Evolutionary conservation across 2,888 invertebrate species (phyloP), one percentile per base, ranked within the genome.

Genomic region (Drosophila diplacantha): DNA sequence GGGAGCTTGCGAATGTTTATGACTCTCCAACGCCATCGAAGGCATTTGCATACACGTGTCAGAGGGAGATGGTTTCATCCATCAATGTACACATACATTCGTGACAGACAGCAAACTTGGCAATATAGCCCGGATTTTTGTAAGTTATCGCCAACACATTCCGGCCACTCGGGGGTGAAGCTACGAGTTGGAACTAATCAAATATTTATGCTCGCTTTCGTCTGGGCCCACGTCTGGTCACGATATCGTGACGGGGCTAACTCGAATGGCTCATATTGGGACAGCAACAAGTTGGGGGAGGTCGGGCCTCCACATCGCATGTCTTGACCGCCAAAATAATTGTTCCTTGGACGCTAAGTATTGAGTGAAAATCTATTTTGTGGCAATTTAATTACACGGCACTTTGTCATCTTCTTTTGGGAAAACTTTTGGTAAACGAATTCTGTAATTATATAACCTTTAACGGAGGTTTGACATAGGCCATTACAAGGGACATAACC

Each of bases 141-240:
- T 49, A 37, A 26, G 20, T 47, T 52, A 54, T 50, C 8, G 49
- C 41, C 35, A n/a, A 35, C 55, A 51, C 47, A 55, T 54, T 49
- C n/a, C 34, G 53, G 37, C 26, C 38, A 35, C 26, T 53, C 49
- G 32, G 32, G 39, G 52, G 57, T 53, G 52, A 63, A 53, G 26
- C 43, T 26, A 18, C 29, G 16, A 32, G 16, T 29, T 26, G 55
- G 32, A 65, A 64, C 49, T 50, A 63, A 67, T 61, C 46, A 68
- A 60, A 66, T 73, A 69, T 69, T 72, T 24, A 64, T 57, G 50
- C 34, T 56, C 26, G 49, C 50, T 46, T 32, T 52, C 26, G 77
- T 76, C 77, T 71, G 65, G 67, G 35, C 37, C 41, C 20, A 41
- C 46, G 76, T 79, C 76, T 76, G 69, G 74, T 52, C 71, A 41